Base-by-base conservation (phyloP, 1,140 invertebrate genomes). In the Meloidogyne hapla region DNA sequence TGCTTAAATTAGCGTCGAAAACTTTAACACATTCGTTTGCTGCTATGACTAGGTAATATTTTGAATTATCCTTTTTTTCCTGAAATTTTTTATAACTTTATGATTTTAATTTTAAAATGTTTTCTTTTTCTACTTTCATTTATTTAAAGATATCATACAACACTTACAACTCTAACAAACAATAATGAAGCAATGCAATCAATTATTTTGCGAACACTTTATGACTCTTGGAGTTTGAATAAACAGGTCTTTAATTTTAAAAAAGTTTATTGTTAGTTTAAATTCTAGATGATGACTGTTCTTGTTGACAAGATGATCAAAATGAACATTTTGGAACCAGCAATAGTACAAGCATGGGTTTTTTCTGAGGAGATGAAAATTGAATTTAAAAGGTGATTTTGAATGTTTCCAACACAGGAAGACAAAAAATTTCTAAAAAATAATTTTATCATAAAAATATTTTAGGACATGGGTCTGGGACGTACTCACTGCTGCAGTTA, bases 21-120 rank as follows among this genome's bases (percentile, higher is more conserved):
- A 97, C 94, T 84, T 96, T 98, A 85, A 96, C 94, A 79, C 96
- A 99, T 87, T 94, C 94, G 81, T 98, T 98, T 89, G 94, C 96
- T 18, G 95, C 94, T 48, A 93, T 99, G 82, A 94, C 94, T 23
- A 98, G 98, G 90, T 91, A 87, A 23, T 48, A 23, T 71, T 42
- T 71, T 25, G 12, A 23, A 25, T 38, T 65, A 13, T 2, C 8
- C 5, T 28, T 65, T 65, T 18, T 1, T 40, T 26, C 12, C 1
- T 65, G n/a, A n/a, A n/a, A n/a, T n/a, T n/a, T n/a, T n/a, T n/a
- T n/a, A n/a, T n/a, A n/a, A n/a, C n/a, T n/a, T n/a, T n/a, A n/a
- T n/a, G n/a, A n/a, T n/a, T n/a, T n/a, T n/a, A n/a, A n/a, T n/a
- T n/a, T n/a, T n/a, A n/a, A n/a, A n/a, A n/a, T n/a, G n/a, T n/a